Evolutionary conservation across 1,140 invertebrate species (phyloP), one percentile per base, ranked within the genome.

Genomic region (Andrena cerasifolii): DNA sequence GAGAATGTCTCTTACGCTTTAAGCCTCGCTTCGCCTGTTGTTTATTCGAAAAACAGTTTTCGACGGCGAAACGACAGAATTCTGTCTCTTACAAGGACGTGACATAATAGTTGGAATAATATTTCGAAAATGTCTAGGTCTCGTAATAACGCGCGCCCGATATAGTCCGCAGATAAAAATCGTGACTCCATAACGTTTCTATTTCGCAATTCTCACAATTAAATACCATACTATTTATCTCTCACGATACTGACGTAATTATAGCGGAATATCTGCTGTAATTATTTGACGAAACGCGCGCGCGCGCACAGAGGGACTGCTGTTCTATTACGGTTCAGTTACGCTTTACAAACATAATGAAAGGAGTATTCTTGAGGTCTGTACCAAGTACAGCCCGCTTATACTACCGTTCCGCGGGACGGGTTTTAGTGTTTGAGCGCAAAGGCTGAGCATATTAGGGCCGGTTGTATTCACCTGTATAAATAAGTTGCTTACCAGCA

Each of bases 401-500:
- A 43, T 28, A 31, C 56, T 51, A 62, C 16, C n/a, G 40, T 36
- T 36, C 18, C 7, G 61, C 43, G 31, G 18, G 18, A 62, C 12
- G 36, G 8, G 21, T 24, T n/a, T 45, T 24, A 63, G 53, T 53
- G 47, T 76, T 65, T 26, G 8, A 24, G 49, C 24, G n/a, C 31
- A 49, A 56, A 54, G 7, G 28, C 56, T 54, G n/a, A 6, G 5
- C 54, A 21, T 26, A 70, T 82, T 76, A 80, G 47, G 18, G 58
- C 36, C 31, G 51, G 59, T 70, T 51, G n/a, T 53, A 40, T 53
- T 33, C 82, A 84, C 56, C 78, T 84, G 77, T 80, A 58, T 49
- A 80, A 84, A 84, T 58, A 83, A 14, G 43, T 61, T 47, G 58
- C 18, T 51, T 66, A 16, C 26, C 18, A 49, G 43, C 4, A 49